Base-by-base conservation (phyloP, 2,888 invertebrate genomes). In the Andrena haemorrhoa region DNA sequence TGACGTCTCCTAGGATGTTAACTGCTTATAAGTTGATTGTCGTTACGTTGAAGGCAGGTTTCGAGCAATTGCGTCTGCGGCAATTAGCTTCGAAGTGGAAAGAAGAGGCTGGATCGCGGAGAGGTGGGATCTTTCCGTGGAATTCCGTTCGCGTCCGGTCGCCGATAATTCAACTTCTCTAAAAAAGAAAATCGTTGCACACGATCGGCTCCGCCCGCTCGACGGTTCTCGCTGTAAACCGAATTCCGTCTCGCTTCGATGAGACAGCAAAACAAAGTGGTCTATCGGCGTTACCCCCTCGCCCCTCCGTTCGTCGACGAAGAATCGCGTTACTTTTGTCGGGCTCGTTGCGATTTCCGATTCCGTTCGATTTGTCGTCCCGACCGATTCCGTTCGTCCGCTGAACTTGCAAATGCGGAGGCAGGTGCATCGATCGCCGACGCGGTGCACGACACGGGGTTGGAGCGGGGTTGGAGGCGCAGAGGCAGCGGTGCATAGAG, bases 371-470 rank as follows among this genome's bases (percentile, higher is more conserved):
- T 84, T 86, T 84, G 78, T 75, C 76, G 80, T 75, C 75, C 64
- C 64, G 41, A 16, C 51, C 72, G 69, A 87, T 84, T 81, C 76
- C 74, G 72, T 69, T 82, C 79, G 58, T 31, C 64, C 75, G 78
- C 29, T 76, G 87, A 87, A 76, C 78, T 86, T 81, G 81, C 84
- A 86, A 83, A 86, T 76, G 78, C 78, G 3, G 56, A 69, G 76
- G 53, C 75, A 70, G 84, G 68, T 76, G 70, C 65, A 86, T 86
- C 79, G 87, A 87, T 86, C 84, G 77, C 61, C 47, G 63, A 51
- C 61, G 51, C 4, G 47, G 49, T 10, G 66, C 8, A 26, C 49
- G 79, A 75, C 53, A 12, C 51, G 35, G 23, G 31, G 56, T 65
- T 51, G 70, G 51, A 53, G 60, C 51, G 33, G 53, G 41, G 41